Evolutionary conservation across 1,140 invertebrate genomes (phyloP), one percentile per base, ranked within the genome.

Genomic region (Physella acuta): DNA sequence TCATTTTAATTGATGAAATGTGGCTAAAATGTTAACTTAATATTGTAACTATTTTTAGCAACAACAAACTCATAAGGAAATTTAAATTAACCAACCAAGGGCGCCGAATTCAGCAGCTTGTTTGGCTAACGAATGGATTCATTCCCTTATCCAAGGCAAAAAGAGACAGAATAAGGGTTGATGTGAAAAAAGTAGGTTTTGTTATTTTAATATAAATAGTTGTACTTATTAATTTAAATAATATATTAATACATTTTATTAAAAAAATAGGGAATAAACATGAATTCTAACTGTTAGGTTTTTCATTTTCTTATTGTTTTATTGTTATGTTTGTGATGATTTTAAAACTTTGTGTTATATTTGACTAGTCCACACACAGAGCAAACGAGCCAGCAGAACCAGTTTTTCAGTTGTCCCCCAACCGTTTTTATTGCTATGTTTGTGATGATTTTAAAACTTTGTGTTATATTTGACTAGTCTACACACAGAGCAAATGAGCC

Each of bases 51-150:
- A 8, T 62, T 44, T 51, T 11, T 61, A 84, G 82, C 67, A 82
- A 82, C 37, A 75, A 76, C n/a, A 73, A 75, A 30, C 75, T 84
- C 28, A 73, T 74, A 17, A 80, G 79, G 63, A 75, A 55, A 5
- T 84, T 85, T 70, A 77, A 72, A 34, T 66, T 86, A 61, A 85
- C 82, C 14, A 86, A 86, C 76, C 79, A 76, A 59, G 84, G 85
- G 0, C 76, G 81, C 39, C 82, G 85, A 62, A 81, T 84, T 62
- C 83, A 85, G 66, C 82, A 84, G 64, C 71, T 85, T 16, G 80
- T 84, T 8, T 85, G 84, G 84, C 75, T 75, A 55, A 77, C 78
- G 51, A 77, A 81, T 69, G 80, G 78, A 16, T 81, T 77, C 63
- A 71, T 65, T 56, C 71, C 73, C n/a, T 68, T 80, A 30, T 71